Evolutionary conservation across 2,797 vertebrate species (phyloP), one percentile per base, ranked within the genome.

Genomic region (Champsocephalus gunnari): DNA sequence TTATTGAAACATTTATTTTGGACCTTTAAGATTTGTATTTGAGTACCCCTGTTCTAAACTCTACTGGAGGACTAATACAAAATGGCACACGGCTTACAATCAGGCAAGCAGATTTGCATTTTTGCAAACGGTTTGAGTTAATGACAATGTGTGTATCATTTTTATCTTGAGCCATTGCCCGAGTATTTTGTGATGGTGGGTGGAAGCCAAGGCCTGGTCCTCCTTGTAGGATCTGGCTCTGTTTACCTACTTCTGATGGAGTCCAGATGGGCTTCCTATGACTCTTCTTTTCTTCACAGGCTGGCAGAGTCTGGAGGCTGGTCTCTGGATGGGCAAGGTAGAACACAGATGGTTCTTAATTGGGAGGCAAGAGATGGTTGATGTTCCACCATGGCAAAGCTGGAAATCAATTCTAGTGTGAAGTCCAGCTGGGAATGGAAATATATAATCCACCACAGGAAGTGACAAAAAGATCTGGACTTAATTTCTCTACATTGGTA

Each of bases 191-290:
- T 89, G 92, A 92, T 81, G 63, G 84, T 88, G 83, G 85, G 73
- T 88, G 80, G 82, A 80, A 85, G 87, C 85, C 82, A 84, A 89
- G 73, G 77, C 66, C 84, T 90, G 90, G 87, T 75, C 69, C 87
- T 88, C 81, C 78, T 68, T 92, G 87, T 90, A 86, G 82, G 80
- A 93, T 92, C 87, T 95, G 92, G 88, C 89, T 89, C 78, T 85
- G 86, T 92, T 93, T 93, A 92, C 77, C 84, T 64, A 90, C 75
- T 65, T 50, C 84, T 94, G 92, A 94, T 94, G 84, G 79, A 90
- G 86, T 83, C 92, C 94, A 95, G 92, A 94, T 94, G 92, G 81
- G 83, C 71, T 86, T 86, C 80, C 81, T 86, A 77, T 84, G 82
- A 87, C 79, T 90, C 66, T 85, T 66, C 71, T 71, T 66, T 86